A percentile compares a stretch with the other conserved stretches of the same genome.
Conservation (phyloP, 2,888 invertebrate species). For the Diarsia mendica region DNA sequence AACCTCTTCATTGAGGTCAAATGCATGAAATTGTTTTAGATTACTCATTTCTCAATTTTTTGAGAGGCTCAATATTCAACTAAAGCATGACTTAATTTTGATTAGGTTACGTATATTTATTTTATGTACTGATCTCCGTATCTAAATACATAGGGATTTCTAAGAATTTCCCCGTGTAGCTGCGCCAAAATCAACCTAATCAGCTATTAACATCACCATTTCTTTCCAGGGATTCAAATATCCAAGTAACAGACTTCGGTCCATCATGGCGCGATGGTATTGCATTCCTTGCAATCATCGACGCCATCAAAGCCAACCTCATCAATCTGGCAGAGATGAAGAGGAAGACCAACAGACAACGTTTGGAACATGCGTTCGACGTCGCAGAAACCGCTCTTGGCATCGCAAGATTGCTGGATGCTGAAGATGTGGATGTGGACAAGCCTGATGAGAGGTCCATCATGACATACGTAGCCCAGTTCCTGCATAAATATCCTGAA, state of each 20-base stretch:
- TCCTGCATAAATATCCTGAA: constrained; percentile 98
- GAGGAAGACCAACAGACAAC: constrained; percentile 93
- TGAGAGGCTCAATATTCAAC: no score
- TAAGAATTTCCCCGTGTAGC: no score
- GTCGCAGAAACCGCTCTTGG: constrained; percentile 97
- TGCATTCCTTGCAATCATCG: constrained; percentile 98
- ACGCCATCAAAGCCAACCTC: constrained; percentile 97
- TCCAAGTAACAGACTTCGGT: constrained; percentile 98
- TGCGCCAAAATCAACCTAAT: no score
- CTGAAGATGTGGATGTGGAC: constrained; percentile 98
- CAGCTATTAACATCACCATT: not conserved
- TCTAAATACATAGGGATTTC: no score
- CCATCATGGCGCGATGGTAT: constrained; percentile 98
- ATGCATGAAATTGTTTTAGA: constrained; percentile 26
- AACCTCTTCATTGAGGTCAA: constrained; percentile 21
- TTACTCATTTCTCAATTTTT: no score
- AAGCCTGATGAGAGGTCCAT: constrained; percentile 99
- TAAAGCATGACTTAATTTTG: no score
- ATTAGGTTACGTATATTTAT: no score
- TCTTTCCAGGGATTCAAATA: constrained; percentile 93
- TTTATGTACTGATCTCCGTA: no score
- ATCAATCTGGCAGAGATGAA: constrained; percentile 96
- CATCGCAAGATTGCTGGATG: constrained; percentile 97
- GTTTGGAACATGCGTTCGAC: constrained; percentile 97
- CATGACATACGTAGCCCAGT: constrained; percentile 99